These are phyloP conservation scores for Drosophila gaucha DNA, from an alignment of 2,888 invertebrate genomes.

Conservation along the genomic window DNA sequence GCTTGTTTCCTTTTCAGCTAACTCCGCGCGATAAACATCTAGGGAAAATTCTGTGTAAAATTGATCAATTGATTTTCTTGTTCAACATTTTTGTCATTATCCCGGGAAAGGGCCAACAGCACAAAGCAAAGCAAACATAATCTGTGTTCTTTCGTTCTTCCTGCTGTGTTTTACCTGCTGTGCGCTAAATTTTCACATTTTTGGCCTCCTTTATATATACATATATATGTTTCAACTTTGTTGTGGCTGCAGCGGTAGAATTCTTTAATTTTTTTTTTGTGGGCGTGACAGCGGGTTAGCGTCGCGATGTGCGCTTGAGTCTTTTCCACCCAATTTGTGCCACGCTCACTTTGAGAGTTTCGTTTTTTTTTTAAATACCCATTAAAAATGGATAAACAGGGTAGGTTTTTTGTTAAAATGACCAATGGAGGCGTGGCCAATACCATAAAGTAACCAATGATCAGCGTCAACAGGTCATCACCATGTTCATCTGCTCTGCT, in stretches of 20 bases:
- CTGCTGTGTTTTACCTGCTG: constrained; percentile 47
- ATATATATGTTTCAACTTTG: constrained; percentile 21
- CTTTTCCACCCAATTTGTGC: constrained; percentile 46
- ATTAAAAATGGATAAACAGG: not conserved
- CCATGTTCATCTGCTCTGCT: no score
- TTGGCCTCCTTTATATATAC: constrained; percentile 1
- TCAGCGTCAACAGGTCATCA: no score
- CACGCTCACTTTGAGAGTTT: not conserved
- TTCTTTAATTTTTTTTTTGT: constrained; percentile 24
- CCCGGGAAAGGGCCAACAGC: constrained; percentile 14
- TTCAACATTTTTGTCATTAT: constrained; percentile 43
- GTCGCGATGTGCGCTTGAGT: not conserved
- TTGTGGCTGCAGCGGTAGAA: constrained; percentile 33
- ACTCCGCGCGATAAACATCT: constrained; percentile 23
- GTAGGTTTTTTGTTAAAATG: not conserved
- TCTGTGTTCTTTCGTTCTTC: constrained; percentile 11
- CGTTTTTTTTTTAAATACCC: not conserved
- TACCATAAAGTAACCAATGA: no score
- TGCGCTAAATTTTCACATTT: constrained; percentile 47
- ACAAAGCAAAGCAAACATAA: constrained; percentile 18
- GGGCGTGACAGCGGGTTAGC: not conserved
- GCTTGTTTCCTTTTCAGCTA: constrained; percentile 6
- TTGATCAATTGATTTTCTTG: constrained; percentile 49
- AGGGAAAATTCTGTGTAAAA: constrained; percentile 25
- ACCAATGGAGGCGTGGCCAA: not conserved